Evolutionary conservation across 2,888 invertebrate species (phyloP), one percentile per base, ranked within the genome.

Genomic region (Eurytoma adleriae): DNA sequence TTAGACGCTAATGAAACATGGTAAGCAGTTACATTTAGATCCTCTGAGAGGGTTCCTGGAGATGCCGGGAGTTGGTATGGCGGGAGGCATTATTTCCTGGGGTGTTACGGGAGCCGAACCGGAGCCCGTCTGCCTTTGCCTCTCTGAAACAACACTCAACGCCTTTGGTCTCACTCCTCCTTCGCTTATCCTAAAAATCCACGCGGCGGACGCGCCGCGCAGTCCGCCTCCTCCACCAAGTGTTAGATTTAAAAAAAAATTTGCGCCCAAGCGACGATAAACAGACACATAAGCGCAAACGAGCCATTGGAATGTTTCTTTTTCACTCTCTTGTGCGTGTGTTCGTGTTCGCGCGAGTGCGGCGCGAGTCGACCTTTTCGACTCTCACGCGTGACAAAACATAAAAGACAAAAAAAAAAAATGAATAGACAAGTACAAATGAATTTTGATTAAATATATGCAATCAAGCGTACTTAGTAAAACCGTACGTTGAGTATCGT

Each of bases 21-120:
- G 88, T 90, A 90, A 91, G 40, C 90, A 91, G 92, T 94, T 94
- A 94, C 94, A 96, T 93, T 96, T 96, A 85, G 96, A 96, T 93
- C 96, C 96, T 91, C 96, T 93, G 88, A 96, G 93, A 86, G 95
- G 95, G 91, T 95, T 95, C 88, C 96, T 93, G 85, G 94, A 94
- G 93, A 96, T 94, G 90, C 92, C 92, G 84, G 92, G 93, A 85
- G 93, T 93, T 87, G 89, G 90, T 88, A 89, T 89, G 86, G 89
- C 90, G 88, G 90, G 88, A 91, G 91, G 88, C 90, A 91, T 89
- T 89, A 91, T 88, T 91, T 91, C 89, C 94, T 95, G 88, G 79
- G 95, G 94, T 89, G 95, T 95, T 86, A 95, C 95, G 84, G 95
- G 95, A 84, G 95, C 95, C 84, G 95, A 95, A 91, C 95, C 91